Conservation (phyloP, 37 sponge, comb jelly and placozoan genomes). For the Corticium candelabrum region DNA sequence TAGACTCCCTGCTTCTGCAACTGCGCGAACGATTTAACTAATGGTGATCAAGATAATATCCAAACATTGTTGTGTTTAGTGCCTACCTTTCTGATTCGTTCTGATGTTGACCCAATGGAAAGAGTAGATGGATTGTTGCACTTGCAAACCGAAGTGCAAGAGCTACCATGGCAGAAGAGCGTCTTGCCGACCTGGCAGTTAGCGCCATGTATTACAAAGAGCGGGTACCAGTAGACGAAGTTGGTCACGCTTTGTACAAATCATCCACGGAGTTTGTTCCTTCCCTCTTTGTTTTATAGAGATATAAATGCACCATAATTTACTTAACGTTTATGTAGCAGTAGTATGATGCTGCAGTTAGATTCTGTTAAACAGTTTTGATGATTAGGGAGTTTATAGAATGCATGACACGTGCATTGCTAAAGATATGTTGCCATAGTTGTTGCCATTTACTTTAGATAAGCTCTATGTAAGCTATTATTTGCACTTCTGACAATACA, state of each 20-base stretch:
- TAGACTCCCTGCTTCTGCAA: constrained; percentile 24
- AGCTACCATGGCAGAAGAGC: constrained; percentile 21
- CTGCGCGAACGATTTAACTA: constrained; percentile 23
- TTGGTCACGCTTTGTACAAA: constrained; percentile 21
- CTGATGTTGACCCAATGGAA: not conserved
- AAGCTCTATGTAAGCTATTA: too few relatives aligned
- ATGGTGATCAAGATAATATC: too few relatives aligned
- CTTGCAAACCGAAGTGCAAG: constrained; percentile 26
- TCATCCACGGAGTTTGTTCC: constrained; percentile 28
- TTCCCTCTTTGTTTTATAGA: constrained; percentile 21
- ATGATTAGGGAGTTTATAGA: too few relatives aligned
- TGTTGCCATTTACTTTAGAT: too few relatives aligned
- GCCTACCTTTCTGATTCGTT: not conserved
- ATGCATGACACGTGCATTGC: too few relatives aligned
- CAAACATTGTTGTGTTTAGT: constrained; percentile 15
- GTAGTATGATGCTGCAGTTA: too few relatives aligned
- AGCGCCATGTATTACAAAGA: constrained; percentile 32
- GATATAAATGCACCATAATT: too few relatives aligned
- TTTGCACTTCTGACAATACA: too few relatives aligned
- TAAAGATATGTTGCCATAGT: too few relatives aligned
- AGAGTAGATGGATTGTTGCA: too few relatives aligned
- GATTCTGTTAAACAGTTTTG: too few relatives aligned
- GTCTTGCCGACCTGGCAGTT: constrained; percentile 24
- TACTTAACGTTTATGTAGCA: too few relatives aligned
- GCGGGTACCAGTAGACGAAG: constrained; percentile 26